These are phyloP conservation scores for Halcyon chelicuti DNA, from an alignment of 2,797 vertebrate genomes.

Conservation along the genomic window DNA sequence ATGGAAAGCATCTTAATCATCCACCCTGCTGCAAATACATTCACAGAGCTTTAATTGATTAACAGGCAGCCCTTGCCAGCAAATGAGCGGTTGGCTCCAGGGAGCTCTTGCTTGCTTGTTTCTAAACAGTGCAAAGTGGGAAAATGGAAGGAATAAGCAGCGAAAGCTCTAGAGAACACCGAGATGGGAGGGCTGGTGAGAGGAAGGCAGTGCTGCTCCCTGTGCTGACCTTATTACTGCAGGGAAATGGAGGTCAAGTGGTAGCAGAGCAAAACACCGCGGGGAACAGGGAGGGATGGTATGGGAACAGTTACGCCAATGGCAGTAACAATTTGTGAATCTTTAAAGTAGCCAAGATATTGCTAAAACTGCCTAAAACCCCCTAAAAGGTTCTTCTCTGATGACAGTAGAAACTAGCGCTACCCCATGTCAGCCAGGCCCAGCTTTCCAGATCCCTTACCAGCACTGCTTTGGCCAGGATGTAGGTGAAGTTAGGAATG, in stretches of 20 bases:
- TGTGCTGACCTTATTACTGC: neutral
- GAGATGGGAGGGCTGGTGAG: neutral
- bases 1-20: slow-evolving; percentile 58
- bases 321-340: neutral
- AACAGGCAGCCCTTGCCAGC: slow-evolving; percentile 61
- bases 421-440: neutral
- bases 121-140: slow-evolving; percentile 66
- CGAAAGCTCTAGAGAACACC: neutral
- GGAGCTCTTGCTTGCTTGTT: slow-evolving; percentile 69
- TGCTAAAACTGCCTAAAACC: neutral
- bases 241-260: slow-evolving; percentile 5
- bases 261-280: neutral
- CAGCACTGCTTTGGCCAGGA: accelerated
- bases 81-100: slow-evolving; percentile 50
- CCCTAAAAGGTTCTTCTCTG: neutral
- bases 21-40: slow-evolving; percentile 24
- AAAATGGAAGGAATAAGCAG: slow-evolving; percentile 54
- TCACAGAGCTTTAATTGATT: slow-evolving; percentile 61
- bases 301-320: no score
- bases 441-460: neutral
- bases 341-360: neutral
- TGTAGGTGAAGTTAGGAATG: accelerated
- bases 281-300: neutral
- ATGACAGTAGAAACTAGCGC: neutral
- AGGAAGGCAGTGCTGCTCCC: neutral